Percentiles rank a stretch among this genome's conserved stretches.
These are phyloP conservation scores for Limnephilus lunatus DNA, from an alignment of 2,888 invertebrate species.

Conservation along the genomic window DNA sequence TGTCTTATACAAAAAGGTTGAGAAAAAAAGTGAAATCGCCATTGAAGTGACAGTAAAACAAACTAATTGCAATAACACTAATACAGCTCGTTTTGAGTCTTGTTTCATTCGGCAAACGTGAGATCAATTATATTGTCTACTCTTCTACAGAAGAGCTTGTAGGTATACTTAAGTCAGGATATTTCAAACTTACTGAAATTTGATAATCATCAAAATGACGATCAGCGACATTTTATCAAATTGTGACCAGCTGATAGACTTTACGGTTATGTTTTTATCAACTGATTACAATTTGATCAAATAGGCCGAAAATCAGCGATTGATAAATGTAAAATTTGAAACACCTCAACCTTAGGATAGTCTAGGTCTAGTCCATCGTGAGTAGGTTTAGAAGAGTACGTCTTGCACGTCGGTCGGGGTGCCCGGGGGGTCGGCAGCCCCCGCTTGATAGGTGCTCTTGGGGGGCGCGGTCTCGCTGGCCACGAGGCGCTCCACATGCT, in stretches of 20 bases:
- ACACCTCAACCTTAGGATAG: not conserved
- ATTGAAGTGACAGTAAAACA: not conserved
- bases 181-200: not conserved
- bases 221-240: not conserved
- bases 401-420: slow-evolving; percentile 83
- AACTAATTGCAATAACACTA: not conserved
- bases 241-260: not conserved
- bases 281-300: not conserved
- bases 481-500: slow-evolving; percentile 79
- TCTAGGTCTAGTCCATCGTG: not conserved
- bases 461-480: slow-evolving; percentile 78
- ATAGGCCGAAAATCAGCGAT: not conserved
- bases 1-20: no score
- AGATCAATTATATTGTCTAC: slow-evolving; percentile 8
- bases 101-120: slow-evolving; percentile 14
- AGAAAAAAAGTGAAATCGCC: not conserved
- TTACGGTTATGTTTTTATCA: not conserved
- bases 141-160: not conserved
- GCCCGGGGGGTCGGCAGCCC: slow-evolving; percentile 72
- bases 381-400: slow-evolving; percentile 75
- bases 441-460: slow-evolving; percentile 69
- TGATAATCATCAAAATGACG: not conserved
- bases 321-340: not conserved
- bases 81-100: not conserved
- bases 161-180: not conserved